Evolutionary conservation across 2,113 vertebrate genomes (phyloP).

Genomic region (Apaloderma vittatum): DNA sequence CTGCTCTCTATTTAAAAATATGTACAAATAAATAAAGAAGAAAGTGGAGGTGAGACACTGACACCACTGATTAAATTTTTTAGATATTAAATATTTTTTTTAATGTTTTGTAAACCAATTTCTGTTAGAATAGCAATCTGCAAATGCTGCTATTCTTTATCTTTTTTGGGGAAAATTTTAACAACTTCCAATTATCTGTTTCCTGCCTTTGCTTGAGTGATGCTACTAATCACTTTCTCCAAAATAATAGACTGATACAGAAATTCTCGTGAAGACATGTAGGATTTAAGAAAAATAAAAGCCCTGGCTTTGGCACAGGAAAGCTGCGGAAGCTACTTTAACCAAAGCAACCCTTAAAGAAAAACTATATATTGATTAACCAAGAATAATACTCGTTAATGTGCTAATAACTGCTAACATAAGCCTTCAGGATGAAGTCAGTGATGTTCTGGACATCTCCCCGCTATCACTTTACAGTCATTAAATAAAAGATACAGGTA

Average conservation of each 20-base stretch:
- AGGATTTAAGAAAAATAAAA: not conserved
- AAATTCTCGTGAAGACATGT: not conserved
- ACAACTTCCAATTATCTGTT: not conserved
- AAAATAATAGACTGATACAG: not conserved
- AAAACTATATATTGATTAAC: not conserved
- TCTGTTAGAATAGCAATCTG: not conserved
- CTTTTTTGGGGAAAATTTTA: not conserved
- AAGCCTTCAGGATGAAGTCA: not conserved
- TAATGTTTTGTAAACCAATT: not conserved
- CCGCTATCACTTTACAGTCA: not conserved
- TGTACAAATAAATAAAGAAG: not conserved
- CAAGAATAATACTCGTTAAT: not conserved
- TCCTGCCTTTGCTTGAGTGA: not conserved
- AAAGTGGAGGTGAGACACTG: not conserved
- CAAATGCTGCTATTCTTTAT: not conserved
- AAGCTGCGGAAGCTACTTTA: not conserved
- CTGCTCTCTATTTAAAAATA: not conserved
- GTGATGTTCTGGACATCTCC: not conserved
- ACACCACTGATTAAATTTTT: not conserved
- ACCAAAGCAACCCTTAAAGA: not conserved
- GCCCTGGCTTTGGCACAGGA: not conserved
- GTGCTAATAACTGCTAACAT: not conserved
- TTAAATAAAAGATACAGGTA: not conserved
- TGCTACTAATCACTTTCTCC: not conserved
- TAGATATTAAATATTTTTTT: not conserved